A percentile compares a stretch with the other conserved stretches of the same genome.
These are phyloP conservation scores for Marmota monax DNA, from an alignment of 2,113 vertebrate genomes.

Conservation along the genomic window DNA sequence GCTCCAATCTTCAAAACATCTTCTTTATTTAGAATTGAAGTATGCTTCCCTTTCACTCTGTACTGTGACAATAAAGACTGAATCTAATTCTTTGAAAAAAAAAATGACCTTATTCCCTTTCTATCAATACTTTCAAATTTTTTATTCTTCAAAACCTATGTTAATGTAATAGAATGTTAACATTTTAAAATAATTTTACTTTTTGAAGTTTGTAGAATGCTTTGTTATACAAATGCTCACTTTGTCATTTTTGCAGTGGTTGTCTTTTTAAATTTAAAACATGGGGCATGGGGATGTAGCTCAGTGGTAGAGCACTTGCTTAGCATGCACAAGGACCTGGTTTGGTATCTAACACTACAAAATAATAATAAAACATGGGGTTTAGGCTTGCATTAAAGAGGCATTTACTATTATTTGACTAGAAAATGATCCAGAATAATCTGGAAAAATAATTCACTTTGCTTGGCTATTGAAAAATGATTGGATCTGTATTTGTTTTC, in stretches of 20 bases:
- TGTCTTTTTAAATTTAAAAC: neutral
- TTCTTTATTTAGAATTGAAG: slow-evolving; percentile 16
- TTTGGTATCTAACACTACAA: neutral
- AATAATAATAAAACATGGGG: neutral
- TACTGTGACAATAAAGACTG: neutral
- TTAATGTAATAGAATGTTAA: neutral
- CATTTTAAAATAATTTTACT: slow-evolving; percentile 1
- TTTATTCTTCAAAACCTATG: slow-evolving; percentile 11
- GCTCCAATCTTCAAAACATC: neutral
- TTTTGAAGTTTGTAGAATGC: neutral
- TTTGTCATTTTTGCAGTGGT: neutral
- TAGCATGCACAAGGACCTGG: neutral
- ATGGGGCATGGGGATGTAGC: neutral
- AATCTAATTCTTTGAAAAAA: slow-evolving; percentile 37
- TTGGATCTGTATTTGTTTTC: slow-evolving; percentile 39
- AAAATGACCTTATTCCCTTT: neutral
- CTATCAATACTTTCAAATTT: neutral
- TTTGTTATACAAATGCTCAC: neutral
- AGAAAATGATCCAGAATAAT: neutral
- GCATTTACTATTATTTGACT: neutral
- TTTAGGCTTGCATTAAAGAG: neutral
- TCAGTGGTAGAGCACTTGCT: neutral
- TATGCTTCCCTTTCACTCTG: slow-evolving; percentile 4
- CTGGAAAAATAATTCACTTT: neutral
- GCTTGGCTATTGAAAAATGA: neutral